phyloP scores from a whole-genome alignment of 2,113 vertebrate genomes.

The Lasiurus borealis region DNA sequence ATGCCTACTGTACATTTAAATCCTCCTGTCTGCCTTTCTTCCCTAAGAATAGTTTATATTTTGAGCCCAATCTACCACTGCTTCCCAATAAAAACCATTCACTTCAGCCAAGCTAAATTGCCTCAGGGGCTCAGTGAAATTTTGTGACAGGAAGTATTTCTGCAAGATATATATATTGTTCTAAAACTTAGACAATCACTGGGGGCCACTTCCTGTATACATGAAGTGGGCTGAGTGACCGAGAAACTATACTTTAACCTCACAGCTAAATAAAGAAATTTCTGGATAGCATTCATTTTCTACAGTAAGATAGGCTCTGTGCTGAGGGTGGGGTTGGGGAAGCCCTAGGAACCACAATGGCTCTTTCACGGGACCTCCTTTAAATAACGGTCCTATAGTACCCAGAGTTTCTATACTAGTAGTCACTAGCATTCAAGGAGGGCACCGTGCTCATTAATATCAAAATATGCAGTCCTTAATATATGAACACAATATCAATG shows the following conservation, averaged over 20 bases:
- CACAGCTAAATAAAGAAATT: constrained; percentile 56
- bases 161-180: constrained; percentile 70
- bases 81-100: neutral
- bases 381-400: constrained; percentile 12
- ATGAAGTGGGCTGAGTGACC: constrained; percentile 14
- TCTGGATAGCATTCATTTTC: constrained; percentile 55
- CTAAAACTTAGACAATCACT: constrained; percentile 49
- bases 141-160: constrained; percentile 60
- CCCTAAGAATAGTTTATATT: constrained; percentile 22
- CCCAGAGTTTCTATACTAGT: neutral
- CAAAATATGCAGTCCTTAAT: constrained; percentile 12
- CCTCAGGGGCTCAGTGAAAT: constrained; percentile 32
- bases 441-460: neutral
- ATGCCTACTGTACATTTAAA: neutral
- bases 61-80: neutral
- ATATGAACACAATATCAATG: neutral
- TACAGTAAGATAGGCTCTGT: constrained; percentile 61
- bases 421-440: constrained; percentile 40
- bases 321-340: neutral
- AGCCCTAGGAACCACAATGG: constrained; percentile 38
- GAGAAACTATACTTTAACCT: constrained; percentile 30
- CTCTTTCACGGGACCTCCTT: constrained; percentile 22
- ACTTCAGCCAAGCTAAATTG: neutral
- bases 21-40: neutral
- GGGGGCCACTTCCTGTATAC: constrained; percentile 54